Evolutionary conservation across 1,140 invertebrate species (phyloP).

Genomic region (Tenebrio molitor): DNA sequence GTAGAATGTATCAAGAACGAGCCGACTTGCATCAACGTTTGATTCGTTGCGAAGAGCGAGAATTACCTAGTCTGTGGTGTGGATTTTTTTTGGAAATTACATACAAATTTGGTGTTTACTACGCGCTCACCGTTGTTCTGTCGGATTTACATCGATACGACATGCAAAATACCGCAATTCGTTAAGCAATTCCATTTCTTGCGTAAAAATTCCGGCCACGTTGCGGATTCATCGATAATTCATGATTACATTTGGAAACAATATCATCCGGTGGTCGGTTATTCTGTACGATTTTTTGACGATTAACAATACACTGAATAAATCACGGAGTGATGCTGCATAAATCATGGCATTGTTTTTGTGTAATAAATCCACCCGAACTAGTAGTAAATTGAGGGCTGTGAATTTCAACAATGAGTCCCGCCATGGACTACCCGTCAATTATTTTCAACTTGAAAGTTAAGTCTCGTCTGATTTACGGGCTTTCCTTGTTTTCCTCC

Average conservation of each 20-base stretch:
- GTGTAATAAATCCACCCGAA: conserved; percentile 21
- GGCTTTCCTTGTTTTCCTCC: conserved; percentile 15
- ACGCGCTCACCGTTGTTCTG: conserved; percentile 1
- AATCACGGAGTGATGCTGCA: conserved; percentile 3
- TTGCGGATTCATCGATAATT: conserved; percentile 15
- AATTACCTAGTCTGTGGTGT: neutral
- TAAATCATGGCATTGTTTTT: conserved; percentile 36
- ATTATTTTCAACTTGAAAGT: conserved; percentile 35
- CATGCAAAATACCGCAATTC: conserved; percentile 25
- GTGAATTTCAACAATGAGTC: conserved; percentile 23
- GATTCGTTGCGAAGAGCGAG: conserved; percentile 30
- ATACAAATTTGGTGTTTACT: conserved; percentile 9
- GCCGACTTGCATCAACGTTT: conserved; percentile 4
- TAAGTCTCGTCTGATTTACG: conserved; percentile 18
- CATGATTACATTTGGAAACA: conserved; percentile 13
- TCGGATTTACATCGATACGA: conserved; percentile 20
- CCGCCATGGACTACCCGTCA: conserved; percentile 12
- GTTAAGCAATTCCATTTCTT: neutral
- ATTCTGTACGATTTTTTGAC: conserved; percentile 27
- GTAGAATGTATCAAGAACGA: neutral
- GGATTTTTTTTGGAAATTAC: conserved; percentile 3
- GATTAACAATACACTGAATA: conserved; percentile 27
- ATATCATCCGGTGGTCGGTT: conserved; percentile 19
- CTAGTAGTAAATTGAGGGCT: conserved; percentile 34
- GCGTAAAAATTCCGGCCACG: conserved; percentile 7